Evolutionary conservation across 1,140 invertebrate genomes (phyloP).

Genomic region (Aphelinus certus): DNA sequence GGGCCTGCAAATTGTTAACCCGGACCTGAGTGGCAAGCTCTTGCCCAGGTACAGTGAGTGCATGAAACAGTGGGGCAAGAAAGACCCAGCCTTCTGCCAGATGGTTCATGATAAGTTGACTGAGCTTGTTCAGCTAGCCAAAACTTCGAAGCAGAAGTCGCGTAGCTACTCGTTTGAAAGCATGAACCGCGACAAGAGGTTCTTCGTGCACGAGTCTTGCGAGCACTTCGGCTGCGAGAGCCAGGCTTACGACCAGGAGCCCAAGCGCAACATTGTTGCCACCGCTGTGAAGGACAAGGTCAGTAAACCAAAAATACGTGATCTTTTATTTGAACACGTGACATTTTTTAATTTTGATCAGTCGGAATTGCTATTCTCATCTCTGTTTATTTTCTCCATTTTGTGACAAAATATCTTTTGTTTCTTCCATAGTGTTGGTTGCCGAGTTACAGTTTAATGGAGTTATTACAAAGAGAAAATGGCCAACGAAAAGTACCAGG

Average conservation of each 20-base stretch:
- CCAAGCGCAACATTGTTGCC: constrained; percentile 93
- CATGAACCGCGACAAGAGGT: constrained; percentile 91
- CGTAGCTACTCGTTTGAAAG: constrained; percentile 88
- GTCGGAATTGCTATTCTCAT: neutral
- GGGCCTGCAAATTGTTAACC: constrained; percentile 90
- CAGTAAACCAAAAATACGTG: constrained; percentile 25
- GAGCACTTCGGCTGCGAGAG: constrained; percentile 94
- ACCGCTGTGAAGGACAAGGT: constrained; percentile 86
- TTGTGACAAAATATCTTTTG: neutral
- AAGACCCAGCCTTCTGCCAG: constrained; percentile 83
- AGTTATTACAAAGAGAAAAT: constrained; percentile 80
- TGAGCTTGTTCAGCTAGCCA: constrained; percentile 87
- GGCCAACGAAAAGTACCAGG: constrained; percentile 81
- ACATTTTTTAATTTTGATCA: neutral
- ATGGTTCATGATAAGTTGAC: constrained; percentile 86
- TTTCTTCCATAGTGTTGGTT: constrained; percentile 75
- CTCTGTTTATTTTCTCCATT: neutral
- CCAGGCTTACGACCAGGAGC: constrained; percentile 92
- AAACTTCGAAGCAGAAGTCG: constrained; percentile 88
- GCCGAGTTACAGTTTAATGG: constrained; percentile 84
- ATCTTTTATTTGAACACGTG: neutral
- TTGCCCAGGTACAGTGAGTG: constrained; percentile 87
- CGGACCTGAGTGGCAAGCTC: constrained; percentile 82
- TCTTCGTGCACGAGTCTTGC: constrained; percentile 92
- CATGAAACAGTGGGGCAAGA: constrained; percentile 85